These are phyloP conservation scores for Schlechtendalia chinensis DNA, from an alignment of 1,140 invertebrate species.

Conservation along the genomic window DNA sequence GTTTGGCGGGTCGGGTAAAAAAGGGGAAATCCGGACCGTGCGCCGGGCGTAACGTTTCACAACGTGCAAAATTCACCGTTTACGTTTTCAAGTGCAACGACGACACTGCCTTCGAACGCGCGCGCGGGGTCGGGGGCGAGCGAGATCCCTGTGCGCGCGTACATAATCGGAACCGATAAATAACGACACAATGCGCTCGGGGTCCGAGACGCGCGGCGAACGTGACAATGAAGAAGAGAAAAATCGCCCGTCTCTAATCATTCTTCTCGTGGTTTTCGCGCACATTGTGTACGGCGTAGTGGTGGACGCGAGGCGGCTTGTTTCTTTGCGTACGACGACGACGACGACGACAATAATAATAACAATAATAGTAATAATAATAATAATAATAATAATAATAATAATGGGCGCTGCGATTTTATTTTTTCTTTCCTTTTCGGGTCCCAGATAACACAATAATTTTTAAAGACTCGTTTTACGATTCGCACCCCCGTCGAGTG, in stretches of 20 bases:
- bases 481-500: conserved; percentile 44
- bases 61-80: conserved; percentile 2
- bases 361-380: too few species aligned
- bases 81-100: too few species aligned
- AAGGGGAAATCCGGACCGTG: too few species aligned
- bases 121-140: background rate
- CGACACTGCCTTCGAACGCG: background rate
- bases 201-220: background rate
- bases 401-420: conserved; percentile 22
- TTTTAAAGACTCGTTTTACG: conserved; percentile 45
- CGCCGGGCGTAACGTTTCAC: background rate
- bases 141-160: background rate
- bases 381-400: too few species aligned
- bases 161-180: conserved; percentile 39
- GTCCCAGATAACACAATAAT: conserved; percentile 48
- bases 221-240: conserved; percentile 1
- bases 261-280: too few species aligned
- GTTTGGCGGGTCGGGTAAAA: too few species aligned
- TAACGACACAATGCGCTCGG: conserved; percentile 10
- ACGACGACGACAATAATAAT: background rate
- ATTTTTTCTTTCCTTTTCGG: too few species aligned
- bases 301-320: conserved; percentile 8
- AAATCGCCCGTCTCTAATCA: too few species aligned
- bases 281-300: background rate
- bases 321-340: conserved; percentile 32